These are phyloP conservation scores for Camponotus vicinus DNA, from an alignment of 1,140 invertebrate genomes.

Conservation along the genomic window DNA sequence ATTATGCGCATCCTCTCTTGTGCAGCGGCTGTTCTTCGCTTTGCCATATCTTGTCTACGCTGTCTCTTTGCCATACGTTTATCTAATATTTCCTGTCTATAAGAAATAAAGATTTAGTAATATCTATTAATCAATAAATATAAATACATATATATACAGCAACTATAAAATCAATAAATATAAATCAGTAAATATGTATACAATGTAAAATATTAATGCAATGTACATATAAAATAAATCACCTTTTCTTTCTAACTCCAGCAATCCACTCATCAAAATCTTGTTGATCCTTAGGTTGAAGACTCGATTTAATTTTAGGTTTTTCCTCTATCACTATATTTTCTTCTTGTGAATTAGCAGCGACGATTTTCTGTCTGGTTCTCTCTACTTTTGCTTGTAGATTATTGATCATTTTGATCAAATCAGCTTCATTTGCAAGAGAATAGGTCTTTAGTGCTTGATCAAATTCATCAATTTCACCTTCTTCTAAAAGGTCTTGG, in stretches of 20 bases:
- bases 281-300: conserved; percentile 88
- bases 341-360: conserved; percentile 89
- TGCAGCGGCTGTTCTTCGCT: conserved; percentile 94
- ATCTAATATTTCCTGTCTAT: conserved; percentile 89
- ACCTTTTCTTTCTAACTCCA: conserved; percentile 89
- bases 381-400: conserved; percentile 92
- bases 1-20: conserved; percentile 98
- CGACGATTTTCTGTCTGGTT: conserved; percentile 92
- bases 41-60: conserved; percentile 94
- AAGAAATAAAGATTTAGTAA: conserved; percentile 41
- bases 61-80: conserved; percentile 91
- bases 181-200: too few species aligned
- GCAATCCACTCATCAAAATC: conserved; percentile 91
- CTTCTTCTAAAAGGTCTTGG: conserved; percentile 92
- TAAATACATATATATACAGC: conserved; percentile 7
- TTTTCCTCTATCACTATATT: conserved; percentile 88
- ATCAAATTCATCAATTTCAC: conserved; percentile 91
- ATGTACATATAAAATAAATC: conserved; percentile 51
- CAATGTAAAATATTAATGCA: background rate
- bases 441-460: conserved; percentile 89
- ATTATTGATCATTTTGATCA: conserved; percentile 92
- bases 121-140: conserved; percentile 39
- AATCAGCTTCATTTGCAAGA: conserved; percentile 87
- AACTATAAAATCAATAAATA: background rate
- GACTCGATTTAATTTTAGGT: conserved; percentile 86